Evolutionary conservation across 2,888 invertebrate genomes (phyloP), one percentile per base, ranked within the genome.

Genomic region (Amphipyra berbera): DNA sequence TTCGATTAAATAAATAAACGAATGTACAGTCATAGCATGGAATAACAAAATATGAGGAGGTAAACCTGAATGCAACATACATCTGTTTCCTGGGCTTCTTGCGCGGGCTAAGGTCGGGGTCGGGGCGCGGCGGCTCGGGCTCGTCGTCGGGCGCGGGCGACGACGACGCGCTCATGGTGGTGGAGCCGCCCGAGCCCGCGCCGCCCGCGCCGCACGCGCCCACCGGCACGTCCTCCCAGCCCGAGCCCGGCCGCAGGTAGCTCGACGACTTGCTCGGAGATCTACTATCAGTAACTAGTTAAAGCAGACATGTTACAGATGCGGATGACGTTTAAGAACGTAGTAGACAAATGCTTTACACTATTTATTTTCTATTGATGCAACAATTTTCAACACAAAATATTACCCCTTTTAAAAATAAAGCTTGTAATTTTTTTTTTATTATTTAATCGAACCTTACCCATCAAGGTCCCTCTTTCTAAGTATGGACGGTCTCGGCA

Each of bases 11-110:
- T 21, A 21, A 21, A 21, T 21, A 21, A 3, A 21, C 21, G 21
- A 21, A 21, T 3, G 3, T 21, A 21, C 21, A 21, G 21, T 21
- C 21, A 21, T 21, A 21, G 21, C 1, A 21, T 2, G 21, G 21
- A 21, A 21, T 21, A 21, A 3, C 30, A 30, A 30, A 4, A 1
- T 30, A 7, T 30, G 30, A 7, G 7, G 30, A 30, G 6, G 8
- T 37, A 10, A 37, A 10, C 30, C 6, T 30, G 7, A 30, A 7
- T 30, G 3, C 10, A 10, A 37, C 37, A 95, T 92, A 98, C 98
- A 98, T 95, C 91, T 97, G 99, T 86, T 99, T 98, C 64, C 99
- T 95, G 0, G 99, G 98, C 85, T 99, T 98, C 90, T 99, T 99
- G 62, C 99, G 95, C 0, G 98, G 98, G 6, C 96, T 95, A 49